These are phyloP conservation scores for Sorex maritimensis DNA, from an alignment of 2,797 vertebrate genomes.

Conservation along the genomic window DNA sequence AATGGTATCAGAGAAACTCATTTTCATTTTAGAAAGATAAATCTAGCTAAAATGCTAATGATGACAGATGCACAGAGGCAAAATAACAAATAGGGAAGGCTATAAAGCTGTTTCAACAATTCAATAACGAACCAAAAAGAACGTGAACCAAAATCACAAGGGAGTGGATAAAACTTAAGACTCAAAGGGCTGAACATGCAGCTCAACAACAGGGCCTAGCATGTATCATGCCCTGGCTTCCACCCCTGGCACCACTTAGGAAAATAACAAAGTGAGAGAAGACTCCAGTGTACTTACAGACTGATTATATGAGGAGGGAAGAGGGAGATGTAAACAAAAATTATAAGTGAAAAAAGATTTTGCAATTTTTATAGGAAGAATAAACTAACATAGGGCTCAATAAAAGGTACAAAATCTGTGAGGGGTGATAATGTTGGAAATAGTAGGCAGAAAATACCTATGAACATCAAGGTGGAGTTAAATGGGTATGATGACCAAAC, in stretches of 20 bases:
- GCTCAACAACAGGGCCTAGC: too few relatives aligned
- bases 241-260: too few relatives aligned
- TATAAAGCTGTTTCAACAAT: conserved; percentile 28
- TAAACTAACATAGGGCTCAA: background rate
- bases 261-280: background rate
- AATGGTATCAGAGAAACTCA: conserved; percentile 12
- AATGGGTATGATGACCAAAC: background rate
- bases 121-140: background rate
- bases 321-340: background rate
- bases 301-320: background rate
- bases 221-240: too few relatives aligned
- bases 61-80: background rate
- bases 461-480: background rate
- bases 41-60: background rate
- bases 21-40: conserved; percentile 64
- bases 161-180: background rate
- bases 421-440: background rate
- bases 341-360: too few relatives aligned
- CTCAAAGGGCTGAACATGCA: background rate
- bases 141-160: too few relatives aligned
- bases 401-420: background rate
- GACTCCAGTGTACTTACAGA: background rate
- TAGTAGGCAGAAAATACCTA: background rate
- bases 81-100: background rate
- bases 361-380: background rate